Base-by-base conservation (phyloP, 2,113 vertebrate genomes). In the Catharus minimus region DNA sequence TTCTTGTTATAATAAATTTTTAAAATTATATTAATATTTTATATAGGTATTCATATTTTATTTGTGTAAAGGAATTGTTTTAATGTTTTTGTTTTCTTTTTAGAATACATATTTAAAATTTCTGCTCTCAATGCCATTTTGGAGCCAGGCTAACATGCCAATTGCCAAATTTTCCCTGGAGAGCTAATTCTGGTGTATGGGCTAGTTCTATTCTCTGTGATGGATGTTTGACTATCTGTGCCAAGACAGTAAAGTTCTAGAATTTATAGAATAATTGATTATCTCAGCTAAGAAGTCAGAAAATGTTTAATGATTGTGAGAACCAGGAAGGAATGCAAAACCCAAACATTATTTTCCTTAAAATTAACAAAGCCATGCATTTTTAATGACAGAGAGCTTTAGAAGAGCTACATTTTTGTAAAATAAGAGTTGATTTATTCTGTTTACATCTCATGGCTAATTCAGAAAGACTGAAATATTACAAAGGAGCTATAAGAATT, bases 161-260 rank as follows among this genome's bases (percentile, higher is more conserved):
- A 7, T 12, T 72, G 57, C 17, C 13, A 72, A 0, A 38, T 72
- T 92, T 78, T 84, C 53, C 6, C 43, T 68, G 33, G 21, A 58
- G 86, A 74, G 20, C 4, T 36, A 76, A 33, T 75, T 71, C 15
- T 82, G 19, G 4, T 74, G 10, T 32, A 84, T 64, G 50, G 36
- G 20, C 3, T n/a, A 33, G 9, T 44, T 83, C 49, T 62, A 0
- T 1, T 71, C 1, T 58, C 9, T 27, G 0, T n/a, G n/a, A 38
- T 22, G 44, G 5, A 12, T 1, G 3, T 80, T 73, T 92, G 33
- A 36, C 10, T 67, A 19, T 19, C 21, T 24, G 10, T 67, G 30
- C 24, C 49, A 52, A 71, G 58, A 47, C 2, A 84, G 5, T 60
- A 12, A 82, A 67, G 10, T 72, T 44, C n/a, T 53, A 22, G 19